Percentiles rank a stretch among this genome's conserved stretches.
phyloP scores from a whole-genome alignment of 2,113 vertebrate genomes.

The Nothocercus julius region DNA sequence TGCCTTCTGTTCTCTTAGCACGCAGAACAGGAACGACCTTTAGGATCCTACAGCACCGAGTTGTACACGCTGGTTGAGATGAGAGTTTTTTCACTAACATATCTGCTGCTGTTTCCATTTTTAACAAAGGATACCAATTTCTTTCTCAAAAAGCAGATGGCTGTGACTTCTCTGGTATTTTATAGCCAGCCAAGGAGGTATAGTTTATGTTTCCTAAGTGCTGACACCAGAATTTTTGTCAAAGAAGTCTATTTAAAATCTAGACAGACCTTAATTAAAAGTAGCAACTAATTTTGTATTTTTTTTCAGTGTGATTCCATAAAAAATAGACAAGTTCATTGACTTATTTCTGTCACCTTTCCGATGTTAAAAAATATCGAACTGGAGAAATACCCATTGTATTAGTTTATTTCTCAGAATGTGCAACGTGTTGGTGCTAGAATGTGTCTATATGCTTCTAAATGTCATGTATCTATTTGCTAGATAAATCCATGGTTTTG shows the following conservation, averaged over 20 bases:
- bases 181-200: background rate
- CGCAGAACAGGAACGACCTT: background rate
- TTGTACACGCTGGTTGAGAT: background rate
- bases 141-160: background rate
- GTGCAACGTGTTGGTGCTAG: background rate
- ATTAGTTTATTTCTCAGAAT: background rate
- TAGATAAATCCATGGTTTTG: constrained; percentile 97
- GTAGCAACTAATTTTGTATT: background rate
- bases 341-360: background rate
- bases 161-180: background rate
- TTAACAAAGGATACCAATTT: background rate
- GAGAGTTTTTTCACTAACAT: background rate
- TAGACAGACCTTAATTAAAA: background rate
- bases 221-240: background rate
- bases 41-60: background rate
- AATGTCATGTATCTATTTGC: constrained; percentile 6
- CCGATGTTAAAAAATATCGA: background rate
- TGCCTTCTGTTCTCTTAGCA: background rate
- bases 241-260: background rate
- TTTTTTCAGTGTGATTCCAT: background rate
- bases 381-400: background rate
- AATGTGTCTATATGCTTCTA: background rate
- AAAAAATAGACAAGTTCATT: background rate
- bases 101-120: background rate
- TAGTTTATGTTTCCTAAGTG: background rate